Conservation (phyloP, 2,888 invertebrate species). For the Campoplex nolae region DNA sequence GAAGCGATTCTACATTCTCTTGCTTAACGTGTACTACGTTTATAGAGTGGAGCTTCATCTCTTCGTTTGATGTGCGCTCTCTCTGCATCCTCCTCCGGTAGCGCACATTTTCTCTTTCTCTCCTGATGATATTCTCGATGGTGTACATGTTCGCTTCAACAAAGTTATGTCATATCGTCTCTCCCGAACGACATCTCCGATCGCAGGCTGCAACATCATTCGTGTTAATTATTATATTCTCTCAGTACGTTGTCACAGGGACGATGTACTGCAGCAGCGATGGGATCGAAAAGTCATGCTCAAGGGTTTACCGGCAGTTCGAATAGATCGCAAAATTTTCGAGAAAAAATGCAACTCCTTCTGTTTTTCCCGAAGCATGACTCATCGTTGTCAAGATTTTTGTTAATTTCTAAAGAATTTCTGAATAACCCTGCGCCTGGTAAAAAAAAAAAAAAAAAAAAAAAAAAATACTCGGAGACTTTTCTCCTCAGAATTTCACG, state of each 20-base stretch:
- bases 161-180: constrained; percentile 11
- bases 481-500: not conserved
- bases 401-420: too few species aligned
- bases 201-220: not conserved
- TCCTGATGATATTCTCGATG: constrained; percentile 20
- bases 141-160: not conserved
- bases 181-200: constrained; percentile 21
- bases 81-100: not conserved
- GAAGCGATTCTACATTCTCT: constrained; percentile 24
- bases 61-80: constrained; percentile 7
- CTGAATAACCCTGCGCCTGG: not conserved
- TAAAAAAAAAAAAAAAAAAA: too few species aligned
- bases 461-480: not conserved
- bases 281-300: too few species aligned
- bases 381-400: not conserved
- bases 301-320: too few species aligned
- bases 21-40: not conserved
- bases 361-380: not conserved
- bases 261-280: not conserved
- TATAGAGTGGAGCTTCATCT: not conserved
- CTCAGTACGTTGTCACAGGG: not conserved
- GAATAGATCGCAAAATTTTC: not conserved
- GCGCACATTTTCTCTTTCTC: constrained; percentile 2
- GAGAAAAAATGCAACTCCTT: not conserved
- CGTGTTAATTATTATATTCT: constrained; percentile 39